These are phyloP conservation scores for Pterophyllum scalare DNA, from an alignment of 2,113 vertebrate species.

Conservation along the genomic window DNA sequence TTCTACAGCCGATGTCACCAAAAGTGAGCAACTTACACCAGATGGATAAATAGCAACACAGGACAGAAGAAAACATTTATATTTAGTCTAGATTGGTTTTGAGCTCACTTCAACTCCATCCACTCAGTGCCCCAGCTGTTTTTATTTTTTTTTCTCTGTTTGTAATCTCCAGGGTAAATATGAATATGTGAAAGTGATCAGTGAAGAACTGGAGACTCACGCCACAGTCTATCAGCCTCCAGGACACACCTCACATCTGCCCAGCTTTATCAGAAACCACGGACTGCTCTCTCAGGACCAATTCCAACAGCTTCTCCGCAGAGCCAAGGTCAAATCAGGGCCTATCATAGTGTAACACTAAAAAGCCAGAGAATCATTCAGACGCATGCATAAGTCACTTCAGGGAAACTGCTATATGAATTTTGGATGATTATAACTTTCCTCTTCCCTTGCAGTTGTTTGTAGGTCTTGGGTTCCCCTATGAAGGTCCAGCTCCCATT, in stretches of 20 bases:
- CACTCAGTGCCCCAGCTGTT: background rate
- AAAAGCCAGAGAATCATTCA: background rate
- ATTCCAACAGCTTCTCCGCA: constrained; percentile 72
- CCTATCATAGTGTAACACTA: background rate
- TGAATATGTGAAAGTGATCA: constrained; percentile 70
- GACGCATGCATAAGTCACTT: background rate
- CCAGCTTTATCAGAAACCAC: constrained; percentile 74
- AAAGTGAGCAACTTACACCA: background rate
- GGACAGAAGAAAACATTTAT: constrained; percentile 6
- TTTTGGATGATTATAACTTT: background rate
- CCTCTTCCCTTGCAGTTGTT: constrained; percentile 66
- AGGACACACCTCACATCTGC: constrained; percentile 56
- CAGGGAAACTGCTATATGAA: background rate
- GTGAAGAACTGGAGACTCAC: constrained; percentile 72
- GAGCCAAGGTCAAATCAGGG: constrained; percentile 70
- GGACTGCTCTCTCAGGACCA: constrained; percentile 74
- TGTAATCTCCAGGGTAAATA: constrained; percentile 67
- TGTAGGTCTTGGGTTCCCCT: constrained; percentile 81
- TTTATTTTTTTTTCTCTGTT: background rate
- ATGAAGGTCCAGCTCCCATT: constrained; percentile 79
- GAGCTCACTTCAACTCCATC: background rate
- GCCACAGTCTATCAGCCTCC: constrained; percentile 74
- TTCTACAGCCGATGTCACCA: background rate
- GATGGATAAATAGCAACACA: background rate
- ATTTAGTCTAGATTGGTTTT: constrained; percentile 2